Evolutionary conservation across 2,888 invertebrate genomes (phyloP), one percentile per base, ranked within the genome.

Genomic region (Oscheius onirici): DNA sequence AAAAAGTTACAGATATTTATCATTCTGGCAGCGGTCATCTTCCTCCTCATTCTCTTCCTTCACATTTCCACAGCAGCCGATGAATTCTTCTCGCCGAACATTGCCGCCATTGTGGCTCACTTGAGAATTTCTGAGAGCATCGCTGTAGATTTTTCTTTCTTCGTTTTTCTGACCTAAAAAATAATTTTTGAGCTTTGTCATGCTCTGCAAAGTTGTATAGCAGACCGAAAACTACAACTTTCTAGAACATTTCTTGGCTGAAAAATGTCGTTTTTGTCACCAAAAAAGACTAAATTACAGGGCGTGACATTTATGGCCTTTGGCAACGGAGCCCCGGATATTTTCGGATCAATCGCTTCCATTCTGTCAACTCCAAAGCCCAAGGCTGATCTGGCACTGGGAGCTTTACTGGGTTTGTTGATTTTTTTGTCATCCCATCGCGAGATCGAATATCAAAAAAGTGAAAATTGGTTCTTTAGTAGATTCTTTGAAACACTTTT

Each of bases 261-360:
- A 34, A 34, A 34, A 6, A 8, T 34, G 8, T 3, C 34, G 34
- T 34, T n/a, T n/a, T n/a, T n/a, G n/a, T n/a, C n/a, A n/a, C n/a
- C n/a, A n/a, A 49, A 40, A 52, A 58, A 26, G 28, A n/a, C 15
- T 11, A 2, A 43, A 13, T 26, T 76, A 26, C 41, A 90, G 86
- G 92, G 92, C 2, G 92, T 92, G 11, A 92, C 92, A 20, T 89
- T 92, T 77, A 84, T 92, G 80, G 92, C 92, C 0, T 91, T 92
- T 86, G 92, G 92, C 28, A 92, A 92, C 85, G 92, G 92, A 46
- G 91, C 92, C 0, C 91, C 92, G 1, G 92, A 92, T 87, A 90
- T 92, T 65, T 92, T 92, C 83, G 91, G 91, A 13, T 90, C 91
- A 13, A 87, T 92, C 24, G 91, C 91, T 44, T 89, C 90, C 8